Percentiles rank a stretch among this genome's conserved stretches.
Conservation (phyloP, 2,888 invertebrate species). For the Lissonota sp. region DNA sequence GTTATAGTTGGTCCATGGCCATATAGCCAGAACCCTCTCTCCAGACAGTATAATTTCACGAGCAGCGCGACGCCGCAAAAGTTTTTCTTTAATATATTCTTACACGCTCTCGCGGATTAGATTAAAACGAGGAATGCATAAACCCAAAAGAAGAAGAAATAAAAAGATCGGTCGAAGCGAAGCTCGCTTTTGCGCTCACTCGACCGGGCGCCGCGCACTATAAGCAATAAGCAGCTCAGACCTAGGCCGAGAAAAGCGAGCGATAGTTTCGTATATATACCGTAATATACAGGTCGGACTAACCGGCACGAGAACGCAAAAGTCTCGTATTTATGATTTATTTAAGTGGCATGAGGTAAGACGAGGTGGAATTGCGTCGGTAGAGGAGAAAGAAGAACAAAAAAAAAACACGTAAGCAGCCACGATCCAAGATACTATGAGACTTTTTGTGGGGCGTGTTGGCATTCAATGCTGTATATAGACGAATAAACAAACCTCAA, state of each 20-base stretch:
- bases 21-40: conserved; percentile 53
- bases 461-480: conserved; percentile 15
- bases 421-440: conserved; percentile 21
- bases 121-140: conserved; percentile 82
- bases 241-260: conserved; percentile 44
- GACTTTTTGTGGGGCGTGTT: conserved; percentile 32
- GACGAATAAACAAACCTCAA: conserved; percentile 4
- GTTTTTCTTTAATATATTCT: conserved; percentile 83
- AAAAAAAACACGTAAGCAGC: conserved; percentile 38
- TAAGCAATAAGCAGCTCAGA: conserved; percentile 65
- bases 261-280: conserved; percentile 29
- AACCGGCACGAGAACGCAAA: conserved; percentile 66
- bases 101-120: conserved; percentile 82
- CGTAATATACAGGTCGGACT: conserved; percentile 24
- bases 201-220: conserved; percentile 44
- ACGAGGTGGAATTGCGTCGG: conserved; percentile 64
- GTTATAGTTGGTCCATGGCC: conserved; percentile 46
- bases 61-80: conserved; percentile 73
- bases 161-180: conserved; percentile 47
- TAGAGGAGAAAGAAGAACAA: conserved; percentile 1
- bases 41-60: conserved; percentile 79
- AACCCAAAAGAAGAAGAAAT: conserved; percentile 66
- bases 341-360: conserved; percentile 74
- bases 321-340: conserved; percentile 81
- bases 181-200: conserved; percentile 40